phyloP scores from a whole-genome alignment of 64 coral and sea anemone genomes.

The Montipora cactus region DNA sequence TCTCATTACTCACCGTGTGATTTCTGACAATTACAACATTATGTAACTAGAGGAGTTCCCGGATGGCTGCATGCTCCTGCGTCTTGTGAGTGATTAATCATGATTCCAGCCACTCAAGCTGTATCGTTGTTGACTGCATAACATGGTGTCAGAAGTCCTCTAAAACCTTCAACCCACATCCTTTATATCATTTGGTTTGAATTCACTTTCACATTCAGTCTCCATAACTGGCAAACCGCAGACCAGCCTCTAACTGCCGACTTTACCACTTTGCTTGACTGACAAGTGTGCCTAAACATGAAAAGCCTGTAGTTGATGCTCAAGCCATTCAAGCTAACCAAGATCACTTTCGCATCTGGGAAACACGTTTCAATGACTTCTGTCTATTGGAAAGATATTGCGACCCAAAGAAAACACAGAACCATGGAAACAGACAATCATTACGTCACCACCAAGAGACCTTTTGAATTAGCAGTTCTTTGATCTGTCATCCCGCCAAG shows the following conservation, averaged over 20 bases:
- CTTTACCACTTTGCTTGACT: background rate
- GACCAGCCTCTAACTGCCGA: background rate
- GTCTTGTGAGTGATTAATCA: too few species aligned
- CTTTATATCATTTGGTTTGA: background rate
- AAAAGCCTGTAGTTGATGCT: background rate
- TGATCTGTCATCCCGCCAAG: slow-evolving; percentile 18
- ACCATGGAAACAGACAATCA: slow-evolving; percentile 31
- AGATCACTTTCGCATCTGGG: slow-evolving; percentile 48
- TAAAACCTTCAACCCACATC: background rate
- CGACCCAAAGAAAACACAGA: slow-evolving; percentile 35
- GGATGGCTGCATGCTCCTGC: too few species aligned
- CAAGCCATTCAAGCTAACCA: slow-evolving; percentile 13
- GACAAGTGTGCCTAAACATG: slow-evolving; percentile 17
- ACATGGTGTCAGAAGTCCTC: background rate
- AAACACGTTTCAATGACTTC: slow-evolving; percentile 45
- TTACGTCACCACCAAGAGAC: slow-evolving; percentile 54
- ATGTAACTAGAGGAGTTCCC: too few species aligned
- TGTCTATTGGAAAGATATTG: slow-evolving; percentile 33
- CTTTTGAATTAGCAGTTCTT: slow-evolving; percentile 56
- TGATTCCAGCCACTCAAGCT: too few species aligned
- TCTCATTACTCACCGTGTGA: too few species aligned
- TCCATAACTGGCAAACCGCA: background rate
- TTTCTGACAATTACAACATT: too few species aligned
- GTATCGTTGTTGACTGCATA: background rate
- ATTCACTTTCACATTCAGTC: too few species aligned